Base-by-base conservation (phyloP, 2,113 vertebrate genomes). In the Gasterosteus aculeatus region DNA sequence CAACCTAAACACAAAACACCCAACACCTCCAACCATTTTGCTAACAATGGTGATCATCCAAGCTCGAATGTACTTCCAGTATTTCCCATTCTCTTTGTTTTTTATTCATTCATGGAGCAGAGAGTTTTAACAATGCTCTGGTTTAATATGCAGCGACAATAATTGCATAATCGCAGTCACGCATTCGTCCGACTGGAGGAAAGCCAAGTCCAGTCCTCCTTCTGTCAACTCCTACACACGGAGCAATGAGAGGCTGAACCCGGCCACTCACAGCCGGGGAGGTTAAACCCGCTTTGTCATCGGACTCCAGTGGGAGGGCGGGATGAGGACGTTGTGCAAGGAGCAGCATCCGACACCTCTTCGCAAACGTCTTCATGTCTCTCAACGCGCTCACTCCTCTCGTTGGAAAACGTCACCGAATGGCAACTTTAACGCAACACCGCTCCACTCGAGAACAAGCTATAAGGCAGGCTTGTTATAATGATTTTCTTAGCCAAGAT, bases 201-300 rank as follows among this genome's bases (percentile, higher is more conserved):
- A 84, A 46, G n/a, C 41, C 61, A 51, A 60, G 57, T 72, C 22
- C 66, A 69, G 58, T 64, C 44, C 31, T 81, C 78, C 77, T 72
- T 69, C 69, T 77, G 57, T 22, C 61, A 0, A 86, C 91, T 92
- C 89, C 93, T 85, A 81, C 88, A 71, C 82, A 72, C 41, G 9
- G 26, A 57, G 85, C 76, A 88, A 79, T 83, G 83, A 77, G 85
- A 84, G 72, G 78, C 85, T 85, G 87, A 86, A 79, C 74, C 70
- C 75, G 64, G 80, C 76, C 72, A 72, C 86, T 91, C 85, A 87
- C 69, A 82, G 83, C 79, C 79, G 69, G 80, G 67, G 70, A 91
- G 87, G 89, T 92, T 92, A 90, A 90, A 90, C 82, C 82, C 78
- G 86, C 87, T 89, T 93, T 91, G 90, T 92, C 90, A 92, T 93